phyloP scores from a whole-genome alignment of 2,888 invertebrate genomes.

The Phyto melanocephala region DNA sequence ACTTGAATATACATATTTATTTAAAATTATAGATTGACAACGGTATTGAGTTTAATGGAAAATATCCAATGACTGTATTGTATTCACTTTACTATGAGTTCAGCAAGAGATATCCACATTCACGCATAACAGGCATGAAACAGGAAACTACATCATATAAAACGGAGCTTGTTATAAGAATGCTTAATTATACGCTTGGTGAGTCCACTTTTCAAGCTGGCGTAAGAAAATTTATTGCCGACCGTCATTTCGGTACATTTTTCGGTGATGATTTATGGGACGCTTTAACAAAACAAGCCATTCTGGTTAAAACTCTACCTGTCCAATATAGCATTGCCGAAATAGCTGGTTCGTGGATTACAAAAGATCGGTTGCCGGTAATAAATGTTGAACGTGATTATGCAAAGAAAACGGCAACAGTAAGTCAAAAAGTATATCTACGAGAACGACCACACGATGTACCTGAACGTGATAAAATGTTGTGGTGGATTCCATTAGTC shows the following conservation, averaged over 20 bases:
- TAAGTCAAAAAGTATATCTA: conserved; percentile 84
- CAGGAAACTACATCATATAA: conserved; percentile 87
- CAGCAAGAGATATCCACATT: conserved; percentile 88
- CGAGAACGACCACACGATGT: conserved; percentile 87
- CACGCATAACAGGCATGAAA: conserved; percentile 86
- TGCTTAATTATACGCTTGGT: conserved; percentile 93
- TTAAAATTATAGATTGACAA: conserved; percentile 82
- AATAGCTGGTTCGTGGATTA: conserved; percentile 90
- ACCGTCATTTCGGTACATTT: conserved; percentile 86
- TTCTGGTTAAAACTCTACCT: conserved; percentile 81
- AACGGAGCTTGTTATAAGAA: conserved; percentile 89
- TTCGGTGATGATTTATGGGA: conserved; percentile 90
- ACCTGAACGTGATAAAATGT: conserved; percentile 84
- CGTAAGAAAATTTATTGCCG: conserved; percentile 84
- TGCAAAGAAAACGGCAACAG: conserved; percentile 81
- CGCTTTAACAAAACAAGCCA: conserved; percentile 84
- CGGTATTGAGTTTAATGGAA: conserved; percentile 86
- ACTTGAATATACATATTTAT: too few species aligned
- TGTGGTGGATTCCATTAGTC: conserved; percentile 88
- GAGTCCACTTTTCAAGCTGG: conserved; percentile 87
- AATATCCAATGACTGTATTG: conserved; percentile 88
- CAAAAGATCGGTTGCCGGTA: conserved; percentile 88
- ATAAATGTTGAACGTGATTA: conserved; percentile 86
- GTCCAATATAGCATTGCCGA: conserved; percentile 82
- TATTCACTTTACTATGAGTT: conserved; percentile 90